Evolutionary conservation across 2,113 vertebrate genomes (phyloP).

Genomic region (Clarias batrachus): DNA sequence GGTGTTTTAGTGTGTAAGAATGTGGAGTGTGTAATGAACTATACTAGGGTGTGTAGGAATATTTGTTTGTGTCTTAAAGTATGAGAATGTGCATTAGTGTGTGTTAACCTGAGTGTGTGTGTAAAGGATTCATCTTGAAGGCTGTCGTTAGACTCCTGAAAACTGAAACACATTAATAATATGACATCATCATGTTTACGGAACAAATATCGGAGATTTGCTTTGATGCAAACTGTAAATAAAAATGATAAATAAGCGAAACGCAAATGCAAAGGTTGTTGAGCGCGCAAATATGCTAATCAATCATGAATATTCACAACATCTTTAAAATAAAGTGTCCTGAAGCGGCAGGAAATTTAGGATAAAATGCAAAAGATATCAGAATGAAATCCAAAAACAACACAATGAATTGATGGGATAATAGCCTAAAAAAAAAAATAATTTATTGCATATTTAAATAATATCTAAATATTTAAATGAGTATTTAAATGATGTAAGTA

Average conservation of each 20-base stretch:
- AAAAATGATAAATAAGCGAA: neutral
- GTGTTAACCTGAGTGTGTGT: no score
- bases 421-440: no score
- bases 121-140: neutral
- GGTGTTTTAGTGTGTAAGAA: no score
- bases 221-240: neutral
- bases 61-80: no score
- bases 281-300: neutral
- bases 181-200: neutral
- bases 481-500: neutral
- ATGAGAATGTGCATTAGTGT: no score
- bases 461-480: conserved; percentile 1
- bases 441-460: no score
- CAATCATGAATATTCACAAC: neutral
- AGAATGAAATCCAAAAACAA: neutral
- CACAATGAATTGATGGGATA: no score
- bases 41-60: no score
- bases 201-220: no score
- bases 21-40: no score
- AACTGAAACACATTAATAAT: neutral
- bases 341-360: neutral
- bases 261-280: no score
- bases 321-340: neutral
- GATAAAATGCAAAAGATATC: neutral
- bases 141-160: neutral